These are phyloP conservation scores for Calliphora vomitoria DNA, from an alignment of 2,888 invertebrate species.

Conservation along the genomic window DNA sequence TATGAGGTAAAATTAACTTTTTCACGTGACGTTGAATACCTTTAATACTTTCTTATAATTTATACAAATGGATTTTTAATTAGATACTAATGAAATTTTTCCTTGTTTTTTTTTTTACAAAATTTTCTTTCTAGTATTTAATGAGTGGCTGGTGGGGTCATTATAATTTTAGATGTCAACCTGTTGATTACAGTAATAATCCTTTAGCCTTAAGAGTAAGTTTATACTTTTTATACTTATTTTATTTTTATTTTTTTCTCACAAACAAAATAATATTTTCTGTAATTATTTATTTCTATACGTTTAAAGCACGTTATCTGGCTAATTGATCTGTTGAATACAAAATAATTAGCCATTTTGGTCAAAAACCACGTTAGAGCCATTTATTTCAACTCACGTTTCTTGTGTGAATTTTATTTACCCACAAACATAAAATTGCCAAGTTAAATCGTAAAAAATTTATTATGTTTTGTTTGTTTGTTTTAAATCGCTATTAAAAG, in stretches of 20 bases:
- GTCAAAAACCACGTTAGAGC: slow-evolving; percentile 7
- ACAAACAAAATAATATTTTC: too few species aligned
- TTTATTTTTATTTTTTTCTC: background rate
- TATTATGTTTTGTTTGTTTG: background rate
- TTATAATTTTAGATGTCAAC: slow-evolving; percentile 93
- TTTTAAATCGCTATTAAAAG: background rate
- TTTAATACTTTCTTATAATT: background rate
- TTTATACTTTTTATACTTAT: too few species aligned
- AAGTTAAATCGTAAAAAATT: slow-evolving; percentile 32
- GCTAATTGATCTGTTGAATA: too few species aligned
- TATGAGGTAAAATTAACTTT: slow-evolving; percentile 89
- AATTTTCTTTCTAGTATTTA: slow-evolving; percentile 85
- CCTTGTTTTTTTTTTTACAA: slow-evolving; percentile 10
- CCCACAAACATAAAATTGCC: slow-evolving; percentile 12
- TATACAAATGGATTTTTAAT: background rate
- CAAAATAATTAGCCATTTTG: background rate
- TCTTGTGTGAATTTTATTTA: slow-evolving; percentile 25
- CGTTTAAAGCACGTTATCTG: too few species aligned
- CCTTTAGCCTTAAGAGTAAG: slow-evolving; percentile 90
- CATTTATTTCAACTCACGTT: slow-evolving; percentile 41
- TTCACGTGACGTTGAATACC: too few species aligned
- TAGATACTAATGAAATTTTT: background rate
- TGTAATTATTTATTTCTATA: too few species aligned
- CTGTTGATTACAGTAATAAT: slow-evolving; percentile 92
- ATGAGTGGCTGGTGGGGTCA: slow-evolving; percentile 91